Evolutionary conservation across 2,888 invertebrate genomes (phyloP), one percentile per base, ranked within the genome.

Genomic region (Xestia xanthographa): DNA sequence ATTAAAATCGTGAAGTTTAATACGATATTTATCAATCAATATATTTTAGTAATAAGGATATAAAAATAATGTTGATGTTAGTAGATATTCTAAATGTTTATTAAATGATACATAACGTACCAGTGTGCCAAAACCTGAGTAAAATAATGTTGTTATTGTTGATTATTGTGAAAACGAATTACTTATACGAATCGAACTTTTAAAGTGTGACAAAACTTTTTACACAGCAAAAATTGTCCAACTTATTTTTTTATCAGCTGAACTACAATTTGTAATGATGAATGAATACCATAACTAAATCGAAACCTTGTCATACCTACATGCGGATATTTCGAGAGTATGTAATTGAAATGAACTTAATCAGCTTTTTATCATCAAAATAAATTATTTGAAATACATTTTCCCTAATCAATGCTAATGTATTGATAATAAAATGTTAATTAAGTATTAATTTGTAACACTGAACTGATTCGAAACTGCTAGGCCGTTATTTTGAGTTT

Each of bases 381-480:
- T 86, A 74, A 77, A 87, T 75, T 80, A 76, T 50, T 72, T 62
- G 0, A 66, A 75, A 75, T 65, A 82, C 85, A 89, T 86, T 90
- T 91, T 88, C 53, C 41, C 62, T 78, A 83, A 76, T 89, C 91
- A 90, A 92, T 92, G 83, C 74, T 92, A 75, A 75, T 75, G 75
- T 87, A 92, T 92, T 90, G 90, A 77, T 69, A 78, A 77, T 87
- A 82, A 88, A 92, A 91, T 91, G 85, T 75, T 78, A 62, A 71
- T 68, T 29, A 80, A 68, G 78, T 84, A 79, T 83, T 77, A 81
- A 82, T 74, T 86, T 70, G 74, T 78, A 70, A 66, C 70, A 82
- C 63, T 84, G 53, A 71, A 50, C 79, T 79, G 50, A 78, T 78
- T 80, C 14, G 5, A 45, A 81, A 63, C 67, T 62, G 56, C 45